These are phyloP conservation scores for Drosophila heteroneura DNA, from an alignment of 2,888 invertebrate genomes.

Conservation along the genomic window DNA sequence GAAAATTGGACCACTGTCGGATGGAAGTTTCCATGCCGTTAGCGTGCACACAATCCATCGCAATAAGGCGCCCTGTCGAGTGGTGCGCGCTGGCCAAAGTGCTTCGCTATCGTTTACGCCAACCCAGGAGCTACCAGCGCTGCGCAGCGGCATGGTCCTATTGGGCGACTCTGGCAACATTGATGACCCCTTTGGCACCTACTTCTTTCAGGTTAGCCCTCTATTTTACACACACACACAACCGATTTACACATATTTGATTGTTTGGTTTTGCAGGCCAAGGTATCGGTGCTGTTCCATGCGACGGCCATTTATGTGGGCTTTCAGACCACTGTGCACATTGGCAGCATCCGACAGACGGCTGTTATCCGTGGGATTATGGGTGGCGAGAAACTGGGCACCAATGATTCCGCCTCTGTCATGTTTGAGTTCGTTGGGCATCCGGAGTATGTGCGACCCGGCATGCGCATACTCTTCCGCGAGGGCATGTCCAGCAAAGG, in stretches of 20 bases:
- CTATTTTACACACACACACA: not conserved
- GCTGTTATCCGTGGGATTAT: slow-evolving; percentile 93
- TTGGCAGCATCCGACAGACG: slow-evolving; percentile 97
- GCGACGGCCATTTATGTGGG: slow-evolving; percentile 93
- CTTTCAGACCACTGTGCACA: slow-evolving; percentile 96
- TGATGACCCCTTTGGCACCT: slow-evolving; percentile 87
- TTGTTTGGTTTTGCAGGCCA: slow-evolving; percentile 88
- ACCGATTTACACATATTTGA: no score
- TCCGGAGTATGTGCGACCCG: slow-evolving; percentile 93
- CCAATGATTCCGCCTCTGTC: slow-evolving; percentile 94
- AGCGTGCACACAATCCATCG: slow-evolving; percentile 94
- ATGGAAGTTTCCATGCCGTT: slow-evolving; percentile 92
- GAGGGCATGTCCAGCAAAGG: slow-evolving; percentile 93
- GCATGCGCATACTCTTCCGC: slow-evolving; percentile 92
- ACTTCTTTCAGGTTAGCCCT: slow-evolving; percentile 87
- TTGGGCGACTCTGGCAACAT: slow-evolving; percentile 84
- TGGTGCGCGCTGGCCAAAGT: slow-evolving; percentile 95
- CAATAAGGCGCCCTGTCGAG: slow-evolving; percentile 95
- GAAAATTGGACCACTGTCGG: slow-evolving; percentile 91
- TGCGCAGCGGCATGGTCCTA: slow-evolving; percentile 95
- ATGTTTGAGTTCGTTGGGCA: slow-evolving; percentile 95
- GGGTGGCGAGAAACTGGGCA: slow-evolving; percentile 87
- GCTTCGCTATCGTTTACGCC: slow-evolving; percentile 90
- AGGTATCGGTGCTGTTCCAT: slow-evolving; percentile 95
- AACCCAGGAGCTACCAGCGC: slow-evolving; percentile 86